A percentile compares a stretch with the other conserved stretches of the same genome.
Evolutionary conservation across 2,113 vertebrate genomes (phyloP).

Genomic region (Xyliphius kryptos): DNA sequence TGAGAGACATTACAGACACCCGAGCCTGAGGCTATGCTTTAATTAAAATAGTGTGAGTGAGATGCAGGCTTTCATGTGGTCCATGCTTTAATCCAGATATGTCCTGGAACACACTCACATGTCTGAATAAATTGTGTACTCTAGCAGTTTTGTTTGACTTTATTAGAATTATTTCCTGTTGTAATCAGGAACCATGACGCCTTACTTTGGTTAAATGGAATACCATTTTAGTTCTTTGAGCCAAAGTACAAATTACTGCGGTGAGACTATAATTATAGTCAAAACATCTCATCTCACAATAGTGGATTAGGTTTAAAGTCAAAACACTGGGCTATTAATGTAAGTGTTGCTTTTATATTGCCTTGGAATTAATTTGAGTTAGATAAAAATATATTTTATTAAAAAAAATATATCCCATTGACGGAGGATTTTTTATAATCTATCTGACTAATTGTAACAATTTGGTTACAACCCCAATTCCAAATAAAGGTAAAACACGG

Average conservation of each 20-base stretch:
- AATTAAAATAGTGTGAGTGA: slow-evolving; percentile 46
- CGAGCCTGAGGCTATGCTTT: slow-evolving; percentile 35
- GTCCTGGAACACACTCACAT: slow-evolving; percentile 22
- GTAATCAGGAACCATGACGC: slow-evolving; percentile 34
- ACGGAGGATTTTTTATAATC: background rate
- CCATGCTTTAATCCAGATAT: slow-evolving; percentile 50
- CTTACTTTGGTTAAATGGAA: slow-evolving; percentile 16
- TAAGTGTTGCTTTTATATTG: background rate
- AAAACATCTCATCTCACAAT: slow-evolving; percentile 7
- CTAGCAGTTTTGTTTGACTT: slow-evolving; percentile 26
- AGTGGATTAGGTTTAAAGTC: background rate
- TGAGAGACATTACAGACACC: slow-evolving; percentile 17
- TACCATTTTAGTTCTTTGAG: slow-evolving; percentile 4
- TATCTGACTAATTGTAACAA: no score
- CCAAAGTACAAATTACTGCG: slow-evolving; percentile 29
- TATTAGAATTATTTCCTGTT: slow-evolving; percentile 23
- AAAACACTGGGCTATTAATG: background rate
- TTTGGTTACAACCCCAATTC: no score
- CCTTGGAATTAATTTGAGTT: background rate
- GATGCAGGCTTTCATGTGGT: slow-evolving; percentile 50
- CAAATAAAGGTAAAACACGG: no score
- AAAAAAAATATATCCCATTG: background rate
- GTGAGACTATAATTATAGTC: slow-evolving; percentile 2
- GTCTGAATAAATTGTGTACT: slow-evolving; percentile 23
- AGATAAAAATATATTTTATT: background rate